These are phyloP conservation scores for Cladorhizidae sp. DNA, from an alignment of 37 sponge, comb jelly and placozoan species.

Conservation along the genomic window DNA sequence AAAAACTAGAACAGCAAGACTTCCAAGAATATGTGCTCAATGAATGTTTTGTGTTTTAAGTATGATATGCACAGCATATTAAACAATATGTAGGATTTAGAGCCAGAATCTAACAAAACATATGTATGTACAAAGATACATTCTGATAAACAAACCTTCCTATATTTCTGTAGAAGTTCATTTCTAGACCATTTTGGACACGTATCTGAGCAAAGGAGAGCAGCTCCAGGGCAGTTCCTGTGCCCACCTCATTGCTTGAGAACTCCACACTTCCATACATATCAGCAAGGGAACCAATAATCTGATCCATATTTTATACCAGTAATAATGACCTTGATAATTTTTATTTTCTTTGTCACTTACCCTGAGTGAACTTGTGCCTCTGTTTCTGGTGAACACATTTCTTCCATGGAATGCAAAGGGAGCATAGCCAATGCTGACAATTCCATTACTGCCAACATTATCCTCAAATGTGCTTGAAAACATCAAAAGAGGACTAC, in stretches of 20 bases:
- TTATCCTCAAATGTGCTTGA: constrained; percentile 39
- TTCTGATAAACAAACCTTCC: constrained; percentile 47
- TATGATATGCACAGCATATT: no score
- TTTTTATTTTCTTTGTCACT: no score
- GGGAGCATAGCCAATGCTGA: constrained; percentile 45
- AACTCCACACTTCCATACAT: constrained; percentile 24
- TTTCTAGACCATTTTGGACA: background rate
- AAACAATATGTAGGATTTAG: no score
- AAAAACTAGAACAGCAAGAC: no score
- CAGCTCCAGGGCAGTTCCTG: constrained; percentile 27
- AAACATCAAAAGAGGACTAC: background rate
- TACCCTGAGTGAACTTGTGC: constrained; percentile 32
- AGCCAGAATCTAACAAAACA: no score
- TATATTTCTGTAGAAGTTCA: constrained; percentile 42
- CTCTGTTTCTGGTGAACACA: constrained; percentile 27
- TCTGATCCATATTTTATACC: no score
- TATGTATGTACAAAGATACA: no score
- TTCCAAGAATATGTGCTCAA: no score
- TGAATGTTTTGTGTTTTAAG: no score
- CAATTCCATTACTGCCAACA: constrained; percentile 48
- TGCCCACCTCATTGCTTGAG: constrained; percentile 17
- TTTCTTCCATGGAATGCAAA: constrained; percentile 37
- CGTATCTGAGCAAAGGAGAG: constrained; percentile 54
- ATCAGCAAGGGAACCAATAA: constrained; percentile 38
- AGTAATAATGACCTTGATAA: no score